Evolutionary conservation across 2,797 vertebrate genomes (phyloP), one percentile per base, ranked within the genome.

Genomic region (Merluccius polli): DNA sequence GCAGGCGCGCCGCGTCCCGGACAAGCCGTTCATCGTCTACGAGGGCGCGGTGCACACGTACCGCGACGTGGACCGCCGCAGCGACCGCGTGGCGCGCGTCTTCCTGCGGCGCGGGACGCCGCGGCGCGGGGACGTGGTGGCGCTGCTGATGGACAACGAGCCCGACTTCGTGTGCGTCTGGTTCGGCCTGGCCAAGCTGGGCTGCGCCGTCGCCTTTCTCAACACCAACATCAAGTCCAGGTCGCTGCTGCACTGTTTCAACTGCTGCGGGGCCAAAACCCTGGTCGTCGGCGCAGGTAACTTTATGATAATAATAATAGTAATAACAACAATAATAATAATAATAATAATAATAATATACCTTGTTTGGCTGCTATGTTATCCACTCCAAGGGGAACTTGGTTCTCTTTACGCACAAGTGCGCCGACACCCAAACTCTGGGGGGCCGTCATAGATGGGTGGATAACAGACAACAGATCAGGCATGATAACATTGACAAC

Each of bases 131-230:
- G 95, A 96, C 86, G 95, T 94, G 0, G 95, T 95, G 1, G 96
- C 96, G 13, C 30, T 99, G 86, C 89, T 99, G 32, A 97, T 99
- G 95, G 93, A 77, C 89, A 99, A 98, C 1, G 96, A 97, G 79
- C 96, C 97, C 0, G 95, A 98, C 83, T 99, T 98, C 79, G 36
- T 99, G 41, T 95, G 95, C 1, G 92, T 93, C 0, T 99, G 97
- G 97, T 96, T 99, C n/a, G 97, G 95, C 0, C 79, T 98, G 84
- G 90, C 85, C 16, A 99, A 98, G 83, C 65, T 97, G 73, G 97
- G 97, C 72, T 98, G 96, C 1, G 90, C 94, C 33, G 94, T 97
- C 52, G 96, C 96, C 1, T 98, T 98, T 71, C 96, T 99, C 72
- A 99, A 97, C 91, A 94, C 91, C 8, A 98, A 95, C 90, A 75